These are phyloP conservation scores for Arvicanthis niloticus DNA, from an alignment of 2,113 vertebrate genomes.

Conservation along the genomic window DNA sequence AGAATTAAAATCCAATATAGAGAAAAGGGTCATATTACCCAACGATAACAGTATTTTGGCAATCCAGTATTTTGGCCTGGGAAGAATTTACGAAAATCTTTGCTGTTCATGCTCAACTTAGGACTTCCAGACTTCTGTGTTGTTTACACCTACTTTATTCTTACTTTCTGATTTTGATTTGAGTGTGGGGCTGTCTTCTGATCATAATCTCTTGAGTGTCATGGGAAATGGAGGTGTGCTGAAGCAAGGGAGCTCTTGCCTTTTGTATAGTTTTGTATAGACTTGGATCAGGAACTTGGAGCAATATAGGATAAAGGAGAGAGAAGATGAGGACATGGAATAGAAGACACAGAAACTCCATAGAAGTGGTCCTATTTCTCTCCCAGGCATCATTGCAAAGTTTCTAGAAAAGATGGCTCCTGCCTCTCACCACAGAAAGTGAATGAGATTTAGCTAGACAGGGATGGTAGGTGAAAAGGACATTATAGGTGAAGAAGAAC, in stretches of 20 bases:
- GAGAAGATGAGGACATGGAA: neutral
- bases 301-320: no score
- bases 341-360: neutral
- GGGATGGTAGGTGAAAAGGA: neutral
- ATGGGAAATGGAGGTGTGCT: neutral
- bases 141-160: slow-evolving; percentile 52
- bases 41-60: neutral
- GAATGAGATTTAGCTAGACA: neutral
- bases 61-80: neutral
- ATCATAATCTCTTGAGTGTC: neutral
- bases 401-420: neutral
- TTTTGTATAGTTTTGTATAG: neutral
- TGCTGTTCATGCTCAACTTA: slow-evolving; percentile 41
- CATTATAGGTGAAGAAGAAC: neutral
- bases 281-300: neutral
- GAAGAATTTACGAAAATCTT: slow-evolving; percentile 53
- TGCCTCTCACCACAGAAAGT: neutral
- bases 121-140: slow-evolving; percentile 11
- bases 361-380: neutral
- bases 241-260: neutral
- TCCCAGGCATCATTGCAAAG: neutral
- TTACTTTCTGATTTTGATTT: slow-evolving; percentile 1
- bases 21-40: slow-evolving; percentile 43
- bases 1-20: slow-evolving; percentile 73
- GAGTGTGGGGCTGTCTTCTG: neutral